Base-by-base conservation (phyloP, 2,797 vertebrate genomes). In the Manis pentadactyla region DNA sequence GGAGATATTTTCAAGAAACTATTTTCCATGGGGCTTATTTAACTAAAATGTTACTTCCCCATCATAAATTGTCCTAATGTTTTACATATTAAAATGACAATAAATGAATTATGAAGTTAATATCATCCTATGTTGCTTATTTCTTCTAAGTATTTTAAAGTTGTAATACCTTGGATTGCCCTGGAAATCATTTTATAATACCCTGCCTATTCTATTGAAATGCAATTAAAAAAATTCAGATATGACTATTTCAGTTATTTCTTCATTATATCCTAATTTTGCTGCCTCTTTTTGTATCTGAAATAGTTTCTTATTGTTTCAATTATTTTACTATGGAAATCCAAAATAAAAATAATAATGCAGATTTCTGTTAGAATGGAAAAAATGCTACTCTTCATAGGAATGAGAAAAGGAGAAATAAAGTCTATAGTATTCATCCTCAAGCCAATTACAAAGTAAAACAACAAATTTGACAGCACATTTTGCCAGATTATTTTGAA, bases 401-500 rank as follows among this genome's bases (percentile, higher is more conserved):
- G 11, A 96, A 90, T 78, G 34, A 73, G 27, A 37, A 90, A 93
- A 87, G 1, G 88, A 96, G 19, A 90, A 87, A n/a, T 84, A 63
- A 42, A 74, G 5, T 68, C 39, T 46, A 1, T 64, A 34, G 3
- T 55, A 81, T 59, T 93, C n/a, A 89, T 86, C 18, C 15, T 90
- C 49, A 96, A 90, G 42, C 46, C 59, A 87, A 37, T 81, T 83
- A 93, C 51, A 77, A 77, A 94, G n/a, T 53, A 75, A 81, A 95
- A 71, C 12, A 93, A 87, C 19, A 90, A 46, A 93, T 74, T 77
- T 79, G 31, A 59, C 59, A 92, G 17, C 19, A 96, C 29, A 87
- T 74, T 94, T 87, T 86, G 14, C 39, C 13, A 39, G 29, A 81
- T 86, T 83, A 94, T 37, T 90, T 95, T 88, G 79, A 97, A 81